Percentiles rank a stretch among this genome's conserved stretches.
These are phyloP conservation scores for Bettongia penicillata DNA, from an alignment of 2,113 vertebrate species.

Conservation along the genomic window DNA sequence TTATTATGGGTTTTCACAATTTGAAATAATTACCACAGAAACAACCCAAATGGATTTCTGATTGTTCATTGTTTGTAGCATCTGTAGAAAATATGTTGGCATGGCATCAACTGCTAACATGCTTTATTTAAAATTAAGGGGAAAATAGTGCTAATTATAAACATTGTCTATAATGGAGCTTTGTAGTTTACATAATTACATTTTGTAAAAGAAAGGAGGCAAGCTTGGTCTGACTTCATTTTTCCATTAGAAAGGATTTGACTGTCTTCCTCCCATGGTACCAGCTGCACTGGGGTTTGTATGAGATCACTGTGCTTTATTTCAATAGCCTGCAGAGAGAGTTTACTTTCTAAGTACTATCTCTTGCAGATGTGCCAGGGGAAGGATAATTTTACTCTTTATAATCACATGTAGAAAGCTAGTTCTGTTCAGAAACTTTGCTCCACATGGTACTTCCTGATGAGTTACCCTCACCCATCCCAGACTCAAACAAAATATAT, in stretches of 20 bases:
- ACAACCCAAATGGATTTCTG: slow-evolving; percentile 82
- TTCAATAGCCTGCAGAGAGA: slow-evolving; percentile 83
- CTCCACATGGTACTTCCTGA: slow-evolving; percentile 62
- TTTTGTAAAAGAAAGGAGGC: slow-evolving; percentile 82
- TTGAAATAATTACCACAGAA: slow-evolving; percentile 83
- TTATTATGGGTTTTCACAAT: slow-evolving; percentile 84
- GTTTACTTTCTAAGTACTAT: slow-evolving; percentile 82
- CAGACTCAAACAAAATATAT: slow-evolving; percentile 53
- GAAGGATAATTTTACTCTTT: slow-evolving; percentile 80
- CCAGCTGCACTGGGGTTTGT: slow-evolving; percentile 84
- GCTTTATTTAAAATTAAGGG: slow-evolving; percentile 83
- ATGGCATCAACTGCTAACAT: slow-evolving; percentile 78
- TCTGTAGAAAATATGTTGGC: slow-evolving; percentile 84
- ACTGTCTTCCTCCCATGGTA: slow-evolving; percentile 80
- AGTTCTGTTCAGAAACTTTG: slow-evolving; percentile 73
- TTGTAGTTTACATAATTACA: slow-evolving; percentile 86
- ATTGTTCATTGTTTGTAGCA: slow-evolving; percentile 86
- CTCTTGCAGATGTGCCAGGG: slow-evolving; percentile 82
- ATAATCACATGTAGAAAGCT: slow-evolving; percentile 73
- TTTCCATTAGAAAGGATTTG: slow-evolving; percentile 82
- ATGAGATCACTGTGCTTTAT: slow-evolving; percentile 82
- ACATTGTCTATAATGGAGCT: slow-evolving; percentile 84
- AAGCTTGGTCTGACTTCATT: slow-evolving; percentile 83
- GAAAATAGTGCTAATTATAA: slow-evolving; percentile 84
- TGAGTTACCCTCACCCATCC: slow-evolving; percentile 47